Evolutionary conservation across 2,113 vertebrate species (phyloP).

Genomic region (Heterotilapia buettikoferi): DNA sequence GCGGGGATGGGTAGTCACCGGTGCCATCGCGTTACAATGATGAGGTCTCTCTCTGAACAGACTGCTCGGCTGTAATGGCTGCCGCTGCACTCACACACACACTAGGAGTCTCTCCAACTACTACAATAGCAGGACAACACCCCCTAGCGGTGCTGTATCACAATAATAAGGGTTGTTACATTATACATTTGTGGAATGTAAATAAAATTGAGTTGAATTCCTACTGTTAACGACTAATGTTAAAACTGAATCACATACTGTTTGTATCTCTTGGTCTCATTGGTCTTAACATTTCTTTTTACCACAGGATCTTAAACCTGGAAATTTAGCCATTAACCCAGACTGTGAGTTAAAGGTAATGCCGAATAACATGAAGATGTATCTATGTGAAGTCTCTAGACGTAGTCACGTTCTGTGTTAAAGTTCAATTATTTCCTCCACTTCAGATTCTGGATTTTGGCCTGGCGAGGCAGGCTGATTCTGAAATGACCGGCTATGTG

Average conservation of each 20-base stretch:
- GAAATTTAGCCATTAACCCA: slow-evolving; percentile 92
- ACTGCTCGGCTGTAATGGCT: background rate
- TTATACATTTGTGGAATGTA: background rate
- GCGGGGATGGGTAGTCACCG: accelerated
- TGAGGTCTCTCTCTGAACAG: background rate
- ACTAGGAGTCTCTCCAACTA: background rate
- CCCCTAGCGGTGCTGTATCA: background rate
- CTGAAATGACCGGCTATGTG: slow-evolving; percentile 97
- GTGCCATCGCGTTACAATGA: background rate
- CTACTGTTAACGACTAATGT: background rate
- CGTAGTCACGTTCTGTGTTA: accelerated
- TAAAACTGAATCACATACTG: background rate
- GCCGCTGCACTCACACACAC: background rate
- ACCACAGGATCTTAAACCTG: slow-evolving; percentile 89
- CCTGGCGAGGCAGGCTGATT: slow-evolving; percentile 87
- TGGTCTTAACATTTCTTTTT: background rate
- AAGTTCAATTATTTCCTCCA: background rate
- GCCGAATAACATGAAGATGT: accelerated
- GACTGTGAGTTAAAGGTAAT: slow-evolving; percentile 95
- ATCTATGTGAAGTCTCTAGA: background rate
- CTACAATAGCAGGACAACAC: background rate
- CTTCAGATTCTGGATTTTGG: slow-evolving; percentile 93
- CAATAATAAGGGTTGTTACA: background rate
- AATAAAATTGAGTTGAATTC: background rate
- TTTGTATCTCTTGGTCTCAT: background rate